Base-by-base conservation (phyloP, 2,113 vertebrate genomes). In the Pontoporia blainvillei region DNA sequence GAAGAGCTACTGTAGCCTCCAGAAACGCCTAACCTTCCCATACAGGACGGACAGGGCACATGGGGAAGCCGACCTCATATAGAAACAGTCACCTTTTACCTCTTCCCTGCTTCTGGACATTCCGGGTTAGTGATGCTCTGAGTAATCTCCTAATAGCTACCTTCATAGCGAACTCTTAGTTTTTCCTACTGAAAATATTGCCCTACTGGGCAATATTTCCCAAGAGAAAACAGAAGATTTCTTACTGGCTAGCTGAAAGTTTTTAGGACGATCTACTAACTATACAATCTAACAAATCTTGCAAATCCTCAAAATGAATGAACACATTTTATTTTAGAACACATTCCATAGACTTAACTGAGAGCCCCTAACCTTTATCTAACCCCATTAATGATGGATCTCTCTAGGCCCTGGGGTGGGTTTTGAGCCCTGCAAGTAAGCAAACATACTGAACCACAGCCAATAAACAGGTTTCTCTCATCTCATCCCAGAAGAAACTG, bases 171-270 rank as follows among this genome's bases (percentile, higher is more conserved):
- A 73, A 96, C 34, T 49, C 81, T 67, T 46, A 44, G 5, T 71
- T 76, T 90, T 83, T n/a, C 52, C 66, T 75, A 13, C n/a, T 39
- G 23, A n/a, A 92, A 83, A n/a, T n/a, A n/a, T n/a, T n/a, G n/a
- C n/a, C n/a, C n/a, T n/a, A n/a, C n/a, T n/a, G 6, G 34, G 14
- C 29, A 67, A 1, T 73, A 75, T 67, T 92, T 84, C 44, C 27
- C 44, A 57, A 54, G 31, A 94, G 23, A 39, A 86, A 91, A 67
- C 4, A 93, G 17, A 85, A 27, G 10, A 57, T 54, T 84, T 91
- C 46, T 85, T 76, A 88, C 31, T 89, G 57, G 23, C 25, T 31
- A 76, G 9, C 39, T 34, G 18, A 41, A 62, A 59, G 14, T 36
- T 20, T 86, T 41, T 64, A n/a, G 46, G 57, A 75, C 18, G 73